Conservation (phyloP, 2,888 invertebrate species). For the Sinodicranocentrus sp. region DNA sequence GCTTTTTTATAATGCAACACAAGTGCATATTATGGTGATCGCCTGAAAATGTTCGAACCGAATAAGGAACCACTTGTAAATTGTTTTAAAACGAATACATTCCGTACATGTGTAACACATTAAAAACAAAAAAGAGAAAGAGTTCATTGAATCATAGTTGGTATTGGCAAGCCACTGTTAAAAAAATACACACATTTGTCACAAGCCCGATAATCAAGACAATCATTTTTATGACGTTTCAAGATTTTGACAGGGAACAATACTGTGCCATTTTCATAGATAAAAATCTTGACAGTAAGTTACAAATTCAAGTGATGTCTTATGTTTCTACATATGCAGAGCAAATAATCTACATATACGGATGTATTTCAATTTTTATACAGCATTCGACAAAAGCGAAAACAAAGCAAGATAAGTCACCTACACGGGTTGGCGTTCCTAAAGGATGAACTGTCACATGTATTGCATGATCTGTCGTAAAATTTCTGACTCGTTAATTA, state of each 20-base stretch:
- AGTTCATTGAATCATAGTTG: conserved; percentile 17
- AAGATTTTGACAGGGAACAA: conserved; percentile 42
- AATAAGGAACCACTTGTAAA: conserved; percentile 29
- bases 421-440: neutral
- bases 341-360: conserved; percentile 9
- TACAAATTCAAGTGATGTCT: neutral
- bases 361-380: conserved; percentile 10
- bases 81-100: neutral
- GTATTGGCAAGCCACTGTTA: conserved; percentile 17
- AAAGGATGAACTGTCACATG: too few relatives aligned
- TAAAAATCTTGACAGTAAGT: conserved; percentile 38
- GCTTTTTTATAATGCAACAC: neutral
- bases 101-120: neutral
- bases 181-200: conserved; percentile 11
- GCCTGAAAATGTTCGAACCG: conserved; percentile 21
- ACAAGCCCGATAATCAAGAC: conserved; percentile 17
- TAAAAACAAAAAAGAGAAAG: neutral
- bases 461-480: neutral
- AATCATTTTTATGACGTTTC: conserved; percentile 42
- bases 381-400: conserved; percentile 27
- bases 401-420: conserved; percentile 22
- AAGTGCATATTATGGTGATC: conserved; percentile 6
- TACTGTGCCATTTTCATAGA: conserved; percentile 37
- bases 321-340: neutral
- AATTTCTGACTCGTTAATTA: conserved; percentile 52